These are phyloP conservation scores for Lordiphosa andalusiaca DNA, from an alignment of 2,888 invertebrate species.

Conservation along the genomic window DNA sequence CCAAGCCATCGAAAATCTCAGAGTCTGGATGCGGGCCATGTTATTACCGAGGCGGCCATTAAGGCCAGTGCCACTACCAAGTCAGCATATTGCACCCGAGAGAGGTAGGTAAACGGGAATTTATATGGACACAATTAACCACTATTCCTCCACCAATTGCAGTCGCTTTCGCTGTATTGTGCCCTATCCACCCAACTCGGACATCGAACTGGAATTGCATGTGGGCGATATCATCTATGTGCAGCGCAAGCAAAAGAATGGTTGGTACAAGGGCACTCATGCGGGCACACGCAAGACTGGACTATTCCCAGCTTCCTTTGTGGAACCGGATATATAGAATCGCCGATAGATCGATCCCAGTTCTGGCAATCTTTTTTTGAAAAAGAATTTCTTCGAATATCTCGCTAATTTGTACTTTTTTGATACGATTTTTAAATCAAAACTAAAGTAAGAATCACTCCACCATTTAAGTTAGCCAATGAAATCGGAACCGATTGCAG, in stretches of 20 bases:
- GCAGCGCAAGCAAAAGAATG: slow-evolving; percentile 94
- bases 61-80: slow-evolving; percentile 77
- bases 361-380: slow-evolving; percentile 28
- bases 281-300: slow-evolving; percentile 94
- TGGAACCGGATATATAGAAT: slow-evolving; percentile 83
- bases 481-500: slow-evolving; percentile 9
- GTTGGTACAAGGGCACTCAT: slow-evolving; percentile 96
- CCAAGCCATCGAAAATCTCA: slow-evolving; percentile 89
- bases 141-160: slow-evolving; percentile 2
- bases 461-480: slow-evolving; percentile 26
- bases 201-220: slow-evolving; percentile 93
- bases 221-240: slow-evolving; percentile 95
- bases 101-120: slow-evolving; percentile 72
- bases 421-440: slow-evolving; percentile 55
- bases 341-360: slow-evolving; percentile 50
- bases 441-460: slow-evolving; percentile 32
- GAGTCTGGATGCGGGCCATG: slow-evolving; percentile 87
- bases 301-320: slow-evolving; percentile 97
- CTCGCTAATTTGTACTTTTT: slow-evolving; percentile 40
- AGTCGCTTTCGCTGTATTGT: slow-evolving; percentile 92
- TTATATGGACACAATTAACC: not conserved
- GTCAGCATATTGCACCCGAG: slow-evolving; percentile 80
- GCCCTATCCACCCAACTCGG: slow-evolving; percentile 96
- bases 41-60: slow-evolving; percentile 72
- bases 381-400: slow-evolving; percentile 47